Base-by-base conservation (phyloP, 2,888 invertebrate genomes). In the Schizaphis graminum region DNA sequence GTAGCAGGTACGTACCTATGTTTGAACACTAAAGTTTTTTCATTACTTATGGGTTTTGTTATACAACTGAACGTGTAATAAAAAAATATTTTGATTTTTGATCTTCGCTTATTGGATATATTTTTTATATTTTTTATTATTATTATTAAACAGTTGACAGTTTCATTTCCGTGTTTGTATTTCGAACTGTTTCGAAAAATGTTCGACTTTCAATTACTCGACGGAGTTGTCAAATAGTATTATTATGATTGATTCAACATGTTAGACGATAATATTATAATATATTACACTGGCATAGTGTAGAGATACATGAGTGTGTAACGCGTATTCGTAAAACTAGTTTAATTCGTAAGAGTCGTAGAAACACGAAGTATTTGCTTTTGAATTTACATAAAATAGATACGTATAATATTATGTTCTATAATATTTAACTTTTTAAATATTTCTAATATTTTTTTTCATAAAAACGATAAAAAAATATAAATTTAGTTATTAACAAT, bases 51-150 rank as follows among this genome's bases (percentile, higher is more conserved):
- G 61, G 28, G 77, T 35, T 35, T 35, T 77, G 35, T 35, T 77
- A 21, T 41, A n/a, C 44, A n/a, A 21, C 61, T n/a, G 5, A 90
- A 67, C 16, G 28, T 47, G 47, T 1, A 21, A 57, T 67, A 24
- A 89, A 44, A 90, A 47, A 89, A 89, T 44, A 57, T 61, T 44
- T 89, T 77, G 77, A 77, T 77, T 77, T 47, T 67, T 67, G 13
- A 41, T 56, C 4, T 44, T 57, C 28, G 16, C 16, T 7, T 28
- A 77, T 44, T 49, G 35, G 49, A 7, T 41, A n/a, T n/a, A n/a
- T n/a, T n/a, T n/a, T n/a, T n/a, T n/a, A 53, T 53, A 16, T 53
- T 21, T 53, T 53, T 53, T 89, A 41, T 41, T 56, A 89, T 89
- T 56, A 56, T 86, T 53, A 88, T n/a, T 44, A 47, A 77, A 24